Percentiles rank a stretch among this genome's conserved stretches.
Evolutionary conservation across 2,113 vertebrate genomes (phyloP).

Genomic region (Onychorhynchus coronatus): DNA sequence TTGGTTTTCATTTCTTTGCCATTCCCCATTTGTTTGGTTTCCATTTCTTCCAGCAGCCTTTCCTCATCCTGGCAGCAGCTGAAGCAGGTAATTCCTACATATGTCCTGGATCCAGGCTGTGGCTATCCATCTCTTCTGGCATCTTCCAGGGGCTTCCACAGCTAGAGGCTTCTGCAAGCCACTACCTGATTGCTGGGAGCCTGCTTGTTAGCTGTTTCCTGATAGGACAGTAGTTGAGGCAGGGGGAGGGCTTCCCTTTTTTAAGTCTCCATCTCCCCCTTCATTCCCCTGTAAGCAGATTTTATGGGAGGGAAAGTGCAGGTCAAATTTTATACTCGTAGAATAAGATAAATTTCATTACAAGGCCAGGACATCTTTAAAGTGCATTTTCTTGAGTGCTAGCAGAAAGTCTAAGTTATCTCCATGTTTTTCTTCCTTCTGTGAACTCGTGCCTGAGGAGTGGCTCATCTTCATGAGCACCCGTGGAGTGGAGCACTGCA

Average conservation of each 20-base stretch:
- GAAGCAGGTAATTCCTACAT: background rate
- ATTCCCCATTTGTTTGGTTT: background rate
- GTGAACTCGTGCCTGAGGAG: rapidly evolving
- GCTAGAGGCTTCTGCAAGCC: rapidly evolving
- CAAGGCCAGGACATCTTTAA: rapidly evolving
- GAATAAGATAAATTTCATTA: background rate
- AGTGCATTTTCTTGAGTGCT: background rate
- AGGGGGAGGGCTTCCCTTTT: background rate
- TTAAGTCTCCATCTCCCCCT: background rate
- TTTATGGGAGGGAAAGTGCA: background rate
- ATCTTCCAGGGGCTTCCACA: rapidly evolving
- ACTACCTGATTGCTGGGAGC: background rate
- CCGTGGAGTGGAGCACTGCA: background rate
- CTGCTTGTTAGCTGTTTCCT: background rate
- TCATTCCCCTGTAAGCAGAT: rapidly evolving
- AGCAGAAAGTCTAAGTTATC: background rate
- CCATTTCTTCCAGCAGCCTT: background rate
- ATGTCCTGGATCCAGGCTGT: rapidly evolving
- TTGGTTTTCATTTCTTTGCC: background rate
- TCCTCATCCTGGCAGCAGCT: background rate
- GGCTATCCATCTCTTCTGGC: rapidly evolving
- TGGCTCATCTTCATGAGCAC: rapidly evolving
- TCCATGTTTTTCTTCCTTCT: background rate
- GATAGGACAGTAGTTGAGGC: background rate
- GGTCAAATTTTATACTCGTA: background rate